phyloP scores from a whole-genome alignment of 1,140 invertebrate genomes.

The Plodia interpunctella region DNA sequence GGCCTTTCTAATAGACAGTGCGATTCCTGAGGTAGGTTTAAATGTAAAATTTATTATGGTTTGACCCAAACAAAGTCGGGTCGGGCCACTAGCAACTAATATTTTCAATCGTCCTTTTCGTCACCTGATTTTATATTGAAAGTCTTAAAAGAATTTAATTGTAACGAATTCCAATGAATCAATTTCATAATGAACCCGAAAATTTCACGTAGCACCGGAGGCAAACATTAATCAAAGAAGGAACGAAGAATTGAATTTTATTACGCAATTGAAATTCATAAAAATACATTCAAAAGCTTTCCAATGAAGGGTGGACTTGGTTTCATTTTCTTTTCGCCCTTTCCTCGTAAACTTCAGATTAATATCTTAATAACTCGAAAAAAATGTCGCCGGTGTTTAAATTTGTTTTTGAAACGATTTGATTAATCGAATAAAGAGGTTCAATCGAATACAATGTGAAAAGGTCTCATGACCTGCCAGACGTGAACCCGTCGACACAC shows the following conservation, averaged over 20 bases:
- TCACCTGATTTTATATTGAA: neutral
- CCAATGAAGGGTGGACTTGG: slow-evolving; percentile 24
- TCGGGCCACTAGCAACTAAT: no score
- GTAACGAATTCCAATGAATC: neutral
- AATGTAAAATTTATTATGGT: no score
- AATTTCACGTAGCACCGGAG: neutral
- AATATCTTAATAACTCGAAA: slow-evolving; percentile 27
- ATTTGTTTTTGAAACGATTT: neutral
- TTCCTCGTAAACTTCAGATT: slow-evolving; percentile 16
- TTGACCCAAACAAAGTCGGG: no score
- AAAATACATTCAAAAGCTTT: slow-evolving; percentile 23
- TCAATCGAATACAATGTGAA: no score
- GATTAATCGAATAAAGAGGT: neutral
- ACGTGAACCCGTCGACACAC: no score
- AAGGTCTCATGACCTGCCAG: no score
- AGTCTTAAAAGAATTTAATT: neutral
- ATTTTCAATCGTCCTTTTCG: no score
- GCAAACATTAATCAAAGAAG: slow-evolving; percentile 34
- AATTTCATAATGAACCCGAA: neutral
- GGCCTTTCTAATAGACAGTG: no score
- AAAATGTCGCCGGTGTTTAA: neutral
- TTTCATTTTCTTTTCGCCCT: slow-evolving; percentile 20
- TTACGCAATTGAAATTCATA: slow-evolving; percentile 45
- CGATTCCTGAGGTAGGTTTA: no score
- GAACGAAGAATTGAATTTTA: slow-evolving; percentile 45